phyloP scores from a whole-genome alignment of 2,888 invertebrate species.

The Nasonovia ribisnigri region DNA sequence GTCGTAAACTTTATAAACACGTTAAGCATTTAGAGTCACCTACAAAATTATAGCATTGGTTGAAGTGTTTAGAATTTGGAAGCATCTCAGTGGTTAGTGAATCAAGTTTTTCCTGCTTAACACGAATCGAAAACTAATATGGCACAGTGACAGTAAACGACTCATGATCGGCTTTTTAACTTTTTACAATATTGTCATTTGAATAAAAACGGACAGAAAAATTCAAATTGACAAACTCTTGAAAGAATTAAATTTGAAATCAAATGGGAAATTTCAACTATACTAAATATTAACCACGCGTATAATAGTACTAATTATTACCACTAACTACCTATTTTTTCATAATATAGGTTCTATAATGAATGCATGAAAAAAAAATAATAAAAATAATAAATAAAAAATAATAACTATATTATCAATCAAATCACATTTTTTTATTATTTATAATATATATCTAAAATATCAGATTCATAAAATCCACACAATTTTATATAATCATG shows the following conservation, averaged over 20 bases:
- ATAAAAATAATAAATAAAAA: too few species aligned
- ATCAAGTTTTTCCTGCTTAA: slow-evolving; percentile 1
- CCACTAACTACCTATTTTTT: background rate
- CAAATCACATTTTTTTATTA: background rate
- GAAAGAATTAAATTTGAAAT: background rate
- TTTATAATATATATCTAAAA: background rate
- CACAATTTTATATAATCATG: too few species aligned
- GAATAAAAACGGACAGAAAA: background rate
- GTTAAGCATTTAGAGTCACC: background rate
- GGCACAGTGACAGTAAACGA: background rate
- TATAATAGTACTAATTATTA: background rate
- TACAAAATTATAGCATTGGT: background rate
- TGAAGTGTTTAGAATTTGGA: slow-evolving; percentile 6
- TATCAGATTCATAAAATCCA: background rate
- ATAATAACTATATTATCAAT: background rate
- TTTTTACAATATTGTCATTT: background rate
- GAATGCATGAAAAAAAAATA: background rate
- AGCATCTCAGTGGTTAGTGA: background rate
- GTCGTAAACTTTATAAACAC: background rate
- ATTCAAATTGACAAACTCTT: background rate
- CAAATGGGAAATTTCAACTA: background rate
- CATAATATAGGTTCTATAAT: background rate
- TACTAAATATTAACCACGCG: background rate
- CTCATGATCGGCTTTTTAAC: background rate
- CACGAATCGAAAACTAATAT: background rate